Base-by-base conservation (phyloP, 2,113 vertebrate genomes). In the Rhabdomys dilectus region DNA sequence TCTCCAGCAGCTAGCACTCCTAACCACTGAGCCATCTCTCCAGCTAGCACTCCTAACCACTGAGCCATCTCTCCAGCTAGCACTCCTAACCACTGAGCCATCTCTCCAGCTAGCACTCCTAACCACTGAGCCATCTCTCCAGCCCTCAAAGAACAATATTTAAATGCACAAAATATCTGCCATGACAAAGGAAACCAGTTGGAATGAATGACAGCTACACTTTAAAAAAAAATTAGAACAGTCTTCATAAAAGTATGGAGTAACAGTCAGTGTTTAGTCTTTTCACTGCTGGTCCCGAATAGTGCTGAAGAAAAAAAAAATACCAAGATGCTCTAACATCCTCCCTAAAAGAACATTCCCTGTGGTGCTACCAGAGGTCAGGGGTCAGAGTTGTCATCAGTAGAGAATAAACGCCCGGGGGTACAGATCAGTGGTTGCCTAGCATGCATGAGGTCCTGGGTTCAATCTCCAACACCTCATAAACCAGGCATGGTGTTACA, bases 271-370 rank as follows among this genome's bases (percentile, higher is more conserved):
- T 8, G 3, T 4, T 53, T n/a, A 7, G 13, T 13, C 31, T 70
- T 9, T 13, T 10, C 10, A 16, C 36, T 26, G 4, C 4, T 26
- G 39, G 1, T 3, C 0, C 24, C 29, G 34, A 29, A 10, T 0
- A 12, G 12, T n/a, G 39, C 68, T 42, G 11, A 68, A 0, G 12
- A n/a, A n/a, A n/a, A 1, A 24, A 22, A 48, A 72, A 19, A 53
- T 12, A 1, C 7, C 56, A 39, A 21, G 31, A 87, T 12, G 0
- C 16, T 66, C 29, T 8, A 11, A 1, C 24, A 36, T 56, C 1
- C 11, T 15, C 5, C 51, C 36, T 24, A 48, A 58, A 51, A 53
- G 56, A 22, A 45, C 4, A 1, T 34, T 36, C 56, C 11, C 34
- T 22, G 21, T 17, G 11, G 17, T 45, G 21, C 60, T 7, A 22